A percentile compares a stretch with the other conserved stretches of the same genome.
Conservation (phyloP, 1,140 invertebrate species). For the Chlorops oryzae region DNA sequence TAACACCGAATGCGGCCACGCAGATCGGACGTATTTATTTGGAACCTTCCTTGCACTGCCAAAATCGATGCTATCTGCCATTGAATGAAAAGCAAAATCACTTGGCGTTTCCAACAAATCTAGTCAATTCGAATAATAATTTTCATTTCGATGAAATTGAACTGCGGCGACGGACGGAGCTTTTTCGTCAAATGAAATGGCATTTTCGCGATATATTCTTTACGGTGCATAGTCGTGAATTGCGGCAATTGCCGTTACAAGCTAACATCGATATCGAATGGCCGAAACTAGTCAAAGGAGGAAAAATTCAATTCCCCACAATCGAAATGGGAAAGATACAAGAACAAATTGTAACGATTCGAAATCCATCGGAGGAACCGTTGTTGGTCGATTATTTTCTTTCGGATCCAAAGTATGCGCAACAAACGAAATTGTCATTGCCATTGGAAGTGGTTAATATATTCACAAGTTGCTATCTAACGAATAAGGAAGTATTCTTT, state of each 20-base stretch:
- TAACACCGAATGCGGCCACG: conserved; percentile 49
- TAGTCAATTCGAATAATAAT: conserved; percentile 3
- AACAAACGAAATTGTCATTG: conserved; percentile 25
- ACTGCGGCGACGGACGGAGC: conserved; percentile 33
- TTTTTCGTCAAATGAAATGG: conserved; percentile 32
- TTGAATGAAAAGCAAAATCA: background rate
- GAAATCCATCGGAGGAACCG: conserved; percentile 34
- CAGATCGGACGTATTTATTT: conserved; percentile 54
- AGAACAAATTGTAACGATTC: conserved; percentile 27
- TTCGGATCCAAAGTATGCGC: conserved; percentile 30
- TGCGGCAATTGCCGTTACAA: conserved; percentile 35
- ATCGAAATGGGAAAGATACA: conserved; percentile 36
- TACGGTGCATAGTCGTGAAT: conserved; percentile 33
- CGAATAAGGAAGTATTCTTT: conserved; percentile 32
- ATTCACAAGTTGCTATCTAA: conserved; percentile 32
- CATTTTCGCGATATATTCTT: conserved; percentile 31
- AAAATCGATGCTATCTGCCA: conserved; percentile 65
- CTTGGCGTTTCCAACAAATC: conserved; percentile 6
- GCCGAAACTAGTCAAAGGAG: conserved; percentile 38
- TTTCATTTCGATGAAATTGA: conserved; percentile 31
- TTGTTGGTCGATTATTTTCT: conserved; percentile 35
- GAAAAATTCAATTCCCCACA: conserved; percentile 26
- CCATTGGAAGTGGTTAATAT: conserved; percentile 39
- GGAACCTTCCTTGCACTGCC: conserved; percentile 64
- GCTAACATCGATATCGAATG: conserved; percentile 36